A percentile compares a stretch with the other conserved stretches of the same genome.
phyloP scores from a whole-genome alignment of 2,888 invertebrate genomes.

The Zhengitettix transpicula region DNA sequence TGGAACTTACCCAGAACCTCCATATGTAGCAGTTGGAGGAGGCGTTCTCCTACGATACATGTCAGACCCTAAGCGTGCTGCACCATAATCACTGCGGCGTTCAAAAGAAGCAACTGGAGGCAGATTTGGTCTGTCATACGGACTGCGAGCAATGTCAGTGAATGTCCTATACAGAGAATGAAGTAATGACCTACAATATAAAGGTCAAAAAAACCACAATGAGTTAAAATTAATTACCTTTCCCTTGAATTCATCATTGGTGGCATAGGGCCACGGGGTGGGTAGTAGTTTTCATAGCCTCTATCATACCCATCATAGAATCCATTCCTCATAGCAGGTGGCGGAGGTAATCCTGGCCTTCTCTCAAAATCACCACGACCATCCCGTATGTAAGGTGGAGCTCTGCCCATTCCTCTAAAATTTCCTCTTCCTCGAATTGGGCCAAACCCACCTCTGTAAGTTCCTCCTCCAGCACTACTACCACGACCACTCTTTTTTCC shows the following conservation, averaged over 20 bases:
- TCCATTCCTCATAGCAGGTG: conserved; percentile 15
- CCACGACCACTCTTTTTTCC: conserved; percentile 20
- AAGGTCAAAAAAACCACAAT: too few species aligned
- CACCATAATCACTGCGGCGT: conserved; percentile 12
- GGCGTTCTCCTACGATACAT: conserved; percentile 15
- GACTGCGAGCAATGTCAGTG: conserved; percentile 12
- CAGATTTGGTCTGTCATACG: conserved; percentile 12
- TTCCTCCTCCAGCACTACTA: conserved; percentile 23
- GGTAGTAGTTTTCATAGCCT: conserved; percentile 13
- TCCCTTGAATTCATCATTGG: conserved; percentile 13
- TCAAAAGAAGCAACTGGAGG: conserved; percentile 14
- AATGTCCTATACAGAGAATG: conserved; percentile 3
- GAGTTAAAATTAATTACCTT: conserved; percentile 5
- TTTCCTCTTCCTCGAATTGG: conserved; percentile 16
- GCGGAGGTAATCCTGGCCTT: conserved; percentile 14
- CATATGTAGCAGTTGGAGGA: conserved; percentile 12
- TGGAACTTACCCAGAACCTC: background rate
- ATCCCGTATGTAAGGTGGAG: conserved; percentile 15
- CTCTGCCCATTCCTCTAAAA: conserved; percentile 19
- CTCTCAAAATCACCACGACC: conserved; percentile 17
- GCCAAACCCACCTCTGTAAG: conserved; percentile 28
- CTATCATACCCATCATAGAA: conserved; percentile 15
- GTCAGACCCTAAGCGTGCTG: conserved; percentile 11
- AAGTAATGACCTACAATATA: too few species aligned
- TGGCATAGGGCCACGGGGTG: conserved; percentile 11